Conservation (phyloP, 2,888 invertebrate species). For the Scaptomyza cyrtandrae region DNA sequence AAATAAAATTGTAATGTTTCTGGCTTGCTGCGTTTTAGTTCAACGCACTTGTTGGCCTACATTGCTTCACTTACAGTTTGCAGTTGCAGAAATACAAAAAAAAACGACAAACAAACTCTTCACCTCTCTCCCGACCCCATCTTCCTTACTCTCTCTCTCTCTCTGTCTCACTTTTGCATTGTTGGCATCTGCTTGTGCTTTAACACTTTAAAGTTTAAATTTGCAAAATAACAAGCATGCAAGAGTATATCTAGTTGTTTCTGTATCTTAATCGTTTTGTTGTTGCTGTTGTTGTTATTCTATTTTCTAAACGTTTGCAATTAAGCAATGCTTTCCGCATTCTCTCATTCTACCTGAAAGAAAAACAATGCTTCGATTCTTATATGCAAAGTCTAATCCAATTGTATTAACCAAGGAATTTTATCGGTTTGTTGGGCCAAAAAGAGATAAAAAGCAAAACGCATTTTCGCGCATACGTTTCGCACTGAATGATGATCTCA, state of each 20-base stretch:
- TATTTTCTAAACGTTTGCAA: constrained; percentile 52
- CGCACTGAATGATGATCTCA: constrained; percentile 71
- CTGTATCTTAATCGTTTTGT: background rate
- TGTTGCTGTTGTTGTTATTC: constrained; percentile 9
- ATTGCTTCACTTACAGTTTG: constrained; percentile 51
- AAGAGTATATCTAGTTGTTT: constrained; percentile 19
- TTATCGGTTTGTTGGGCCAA: background rate
- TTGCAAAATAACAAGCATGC: constrained; percentile 1
- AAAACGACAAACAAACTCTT: background rate
- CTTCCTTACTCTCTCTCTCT: background rate
- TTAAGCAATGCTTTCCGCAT: constrained; percentile 67
- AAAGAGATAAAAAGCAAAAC: background rate
- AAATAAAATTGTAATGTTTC: constrained; percentile 21
- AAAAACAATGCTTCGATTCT: constrained; percentile 6
- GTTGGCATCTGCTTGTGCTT: constrained; percentile 1
- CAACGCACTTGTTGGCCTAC: constrained; percentile 83
- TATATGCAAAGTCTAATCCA: constrained; percentile 1
- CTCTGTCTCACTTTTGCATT: background rate
- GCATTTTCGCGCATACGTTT: constrained; percentile 2
- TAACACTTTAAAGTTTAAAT: background rate
- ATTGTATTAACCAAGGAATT: background rate
- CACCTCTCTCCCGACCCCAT: constrained; percentile 11
- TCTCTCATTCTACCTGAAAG: constrained; percentile 21
- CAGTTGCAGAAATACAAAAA: constrained; percentile 32
- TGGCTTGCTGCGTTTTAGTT: constrained; percentile 63